Conservation (phyloP, 2,113 vertebrate species). For the Cyanistes caeruleus region DNA sequence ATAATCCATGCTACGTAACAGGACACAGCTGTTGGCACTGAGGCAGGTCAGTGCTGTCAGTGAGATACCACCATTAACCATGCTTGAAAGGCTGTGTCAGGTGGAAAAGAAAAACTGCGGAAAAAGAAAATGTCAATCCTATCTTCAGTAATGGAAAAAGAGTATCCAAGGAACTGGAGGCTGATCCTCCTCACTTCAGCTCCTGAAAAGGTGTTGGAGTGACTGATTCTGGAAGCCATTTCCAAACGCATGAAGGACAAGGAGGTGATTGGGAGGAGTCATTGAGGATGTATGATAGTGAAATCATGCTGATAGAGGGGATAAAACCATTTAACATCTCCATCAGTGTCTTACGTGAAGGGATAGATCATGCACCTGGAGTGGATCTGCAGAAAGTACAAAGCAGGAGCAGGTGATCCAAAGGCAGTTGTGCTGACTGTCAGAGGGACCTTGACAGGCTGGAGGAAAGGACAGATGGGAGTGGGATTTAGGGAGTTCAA, state of each 20-base stretch:
- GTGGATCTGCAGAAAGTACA: background rate
- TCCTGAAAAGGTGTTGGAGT: background rate
- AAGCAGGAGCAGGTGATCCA: background rate
- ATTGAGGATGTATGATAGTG: fast-evolving
- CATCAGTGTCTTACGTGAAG: background rate
- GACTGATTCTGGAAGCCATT: background rate
- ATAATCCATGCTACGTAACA: background rate
- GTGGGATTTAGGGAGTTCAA: background rate
- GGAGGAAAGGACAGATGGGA: background rate
- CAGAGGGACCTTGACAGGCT: background rate
- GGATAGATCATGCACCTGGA: background rate
- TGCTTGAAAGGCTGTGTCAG: background rate
- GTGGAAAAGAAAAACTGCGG: background rate
- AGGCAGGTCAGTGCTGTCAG: background rate
- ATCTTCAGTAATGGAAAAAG: background rate
- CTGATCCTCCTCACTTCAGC: background rate
- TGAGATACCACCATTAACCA: background rate
- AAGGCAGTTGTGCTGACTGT: background rate
- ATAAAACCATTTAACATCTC: background rate
- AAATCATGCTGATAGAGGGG: background rate
- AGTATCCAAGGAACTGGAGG: background rate
- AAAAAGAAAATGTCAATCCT: background rate
- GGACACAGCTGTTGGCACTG: background rate
- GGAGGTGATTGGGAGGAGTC: background rate
- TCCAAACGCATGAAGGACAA: background rate